phyloP scores from a whole-genome alignment of 2,113 vertebrate species.

The Myxocyprinus asiaticus region DNA sequence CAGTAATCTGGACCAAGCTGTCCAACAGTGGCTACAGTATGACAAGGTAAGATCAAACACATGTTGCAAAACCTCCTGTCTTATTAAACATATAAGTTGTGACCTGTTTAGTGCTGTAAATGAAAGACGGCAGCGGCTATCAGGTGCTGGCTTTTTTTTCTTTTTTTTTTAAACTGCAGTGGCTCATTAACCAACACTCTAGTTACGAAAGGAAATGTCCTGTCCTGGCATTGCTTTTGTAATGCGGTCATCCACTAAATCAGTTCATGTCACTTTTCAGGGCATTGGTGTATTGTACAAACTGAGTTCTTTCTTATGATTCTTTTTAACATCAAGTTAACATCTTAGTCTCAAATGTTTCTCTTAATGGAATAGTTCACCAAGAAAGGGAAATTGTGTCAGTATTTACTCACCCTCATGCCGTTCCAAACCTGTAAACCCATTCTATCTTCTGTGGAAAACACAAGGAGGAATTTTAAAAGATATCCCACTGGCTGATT shows the following conservation, averaged over 20 bases:
- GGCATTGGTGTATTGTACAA: background rate
- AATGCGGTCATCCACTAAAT: background rate
- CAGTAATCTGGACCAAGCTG: constrained; percentile 66
- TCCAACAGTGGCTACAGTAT: constrained; percentile 80
- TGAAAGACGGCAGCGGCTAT: background rate
- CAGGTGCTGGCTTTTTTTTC: background rate
- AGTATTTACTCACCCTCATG: no score
- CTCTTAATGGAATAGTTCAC: no score
- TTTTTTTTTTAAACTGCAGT: background rate
- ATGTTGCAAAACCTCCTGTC: background rate
- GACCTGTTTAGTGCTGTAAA: background rate
- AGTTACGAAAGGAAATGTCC: background rate
- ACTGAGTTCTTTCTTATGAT: no score
- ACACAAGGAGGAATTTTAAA: no score
- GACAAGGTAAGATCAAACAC: constrained; percentile 78
- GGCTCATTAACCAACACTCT: background rate
- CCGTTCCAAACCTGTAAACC: no score
- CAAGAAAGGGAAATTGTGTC: no score
- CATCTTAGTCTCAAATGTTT: no score
- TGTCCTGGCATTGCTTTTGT: background rate
- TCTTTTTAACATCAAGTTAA: no score
- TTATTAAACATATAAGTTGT: background rate
- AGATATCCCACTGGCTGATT: no score
- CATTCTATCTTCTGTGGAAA: no score
- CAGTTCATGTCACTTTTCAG: background rate